These are phyloP conservation scores for Heteronetta atricapilla DNA, from an alignment of 2,113 vertebrate species.

Conservation along the genomic window DNA sequence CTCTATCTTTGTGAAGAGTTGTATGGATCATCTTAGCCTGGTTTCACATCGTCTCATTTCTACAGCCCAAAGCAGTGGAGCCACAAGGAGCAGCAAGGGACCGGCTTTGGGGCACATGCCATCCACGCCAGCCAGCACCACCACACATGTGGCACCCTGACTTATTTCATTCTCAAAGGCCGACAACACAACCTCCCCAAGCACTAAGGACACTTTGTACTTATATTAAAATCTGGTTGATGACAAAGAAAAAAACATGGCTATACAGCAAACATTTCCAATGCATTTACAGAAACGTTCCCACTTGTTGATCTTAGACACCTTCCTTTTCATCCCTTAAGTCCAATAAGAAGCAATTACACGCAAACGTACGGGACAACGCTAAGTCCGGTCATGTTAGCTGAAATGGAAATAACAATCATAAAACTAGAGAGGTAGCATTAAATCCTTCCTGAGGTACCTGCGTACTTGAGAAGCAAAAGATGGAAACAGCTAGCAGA, in stretches of 20 bases:
- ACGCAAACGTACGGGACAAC: neutral
- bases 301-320: neutral
- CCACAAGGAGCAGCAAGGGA: neutral
- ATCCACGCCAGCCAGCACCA: neutral
- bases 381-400: neutral
- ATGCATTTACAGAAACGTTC: neutral
- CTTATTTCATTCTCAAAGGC: neutral
- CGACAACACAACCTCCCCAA: neutral
- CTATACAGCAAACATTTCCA: neutral
- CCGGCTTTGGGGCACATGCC: rapidly evolving
- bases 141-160: neutral
- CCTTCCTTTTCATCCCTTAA: neutral
- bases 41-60: neutral
- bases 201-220: rapidly evolving
- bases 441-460: neutral
- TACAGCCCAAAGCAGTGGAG: neutral
- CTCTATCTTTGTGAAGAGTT: neutral
- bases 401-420: neutral
- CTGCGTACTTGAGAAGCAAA: neutral
- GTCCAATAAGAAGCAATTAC: neutral
- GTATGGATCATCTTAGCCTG: neutral
- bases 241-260: neutral
- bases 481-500: neutral
- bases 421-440: neutral
- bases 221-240: rapidly evolving